phyloP scores from a whole-genome alignment of 2,797 vertebrate species.

The Neosilurus hyrtlii region DNA sequence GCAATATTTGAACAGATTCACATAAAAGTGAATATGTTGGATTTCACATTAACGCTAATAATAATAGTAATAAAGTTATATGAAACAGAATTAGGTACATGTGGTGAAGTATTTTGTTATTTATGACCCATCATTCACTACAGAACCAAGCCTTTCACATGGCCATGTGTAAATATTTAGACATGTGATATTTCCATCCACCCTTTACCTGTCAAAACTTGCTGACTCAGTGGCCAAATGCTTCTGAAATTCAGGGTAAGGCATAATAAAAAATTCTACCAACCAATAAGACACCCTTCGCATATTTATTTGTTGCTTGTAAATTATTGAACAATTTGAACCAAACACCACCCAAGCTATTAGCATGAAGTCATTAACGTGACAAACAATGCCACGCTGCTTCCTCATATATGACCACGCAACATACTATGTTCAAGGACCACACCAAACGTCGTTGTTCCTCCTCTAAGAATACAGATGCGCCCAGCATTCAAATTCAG shows the following conservation, averaged over 20 bases:
- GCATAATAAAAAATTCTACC: not conserved
- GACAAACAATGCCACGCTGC: not conserved
- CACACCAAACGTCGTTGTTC: constrained; percentile 3
- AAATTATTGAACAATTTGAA: constrained; percentile 1
- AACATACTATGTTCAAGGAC: constrained; percentile 7
- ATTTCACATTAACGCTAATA: not conserved
- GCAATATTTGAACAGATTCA: not conserved
- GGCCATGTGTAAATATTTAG: constrained; percentile 24
- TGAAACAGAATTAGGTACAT: not conserved
- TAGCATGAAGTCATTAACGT: not conserved
- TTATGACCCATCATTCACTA: not conserved
- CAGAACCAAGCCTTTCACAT: not conserved
- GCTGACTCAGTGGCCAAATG: not conserved
- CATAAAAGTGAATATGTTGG: not conserved
- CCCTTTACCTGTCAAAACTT: constrained; percentile 14
- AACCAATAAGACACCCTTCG: not conserved
- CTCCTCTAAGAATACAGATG: not conserved
- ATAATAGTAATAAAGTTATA: not conserved
- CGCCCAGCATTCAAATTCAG: not conserved
- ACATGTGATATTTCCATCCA: not conserved
- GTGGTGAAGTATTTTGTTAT: not conserved
- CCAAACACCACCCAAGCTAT: not conserved
- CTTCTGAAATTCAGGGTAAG: not conserved
- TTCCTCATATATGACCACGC: not conserved
- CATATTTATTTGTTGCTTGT: not conserved